phyloP scores from a whole-genome alignment of 2,113 vertebrate genomes.

The Gnathonemus echidnorhynchus region DNA sequence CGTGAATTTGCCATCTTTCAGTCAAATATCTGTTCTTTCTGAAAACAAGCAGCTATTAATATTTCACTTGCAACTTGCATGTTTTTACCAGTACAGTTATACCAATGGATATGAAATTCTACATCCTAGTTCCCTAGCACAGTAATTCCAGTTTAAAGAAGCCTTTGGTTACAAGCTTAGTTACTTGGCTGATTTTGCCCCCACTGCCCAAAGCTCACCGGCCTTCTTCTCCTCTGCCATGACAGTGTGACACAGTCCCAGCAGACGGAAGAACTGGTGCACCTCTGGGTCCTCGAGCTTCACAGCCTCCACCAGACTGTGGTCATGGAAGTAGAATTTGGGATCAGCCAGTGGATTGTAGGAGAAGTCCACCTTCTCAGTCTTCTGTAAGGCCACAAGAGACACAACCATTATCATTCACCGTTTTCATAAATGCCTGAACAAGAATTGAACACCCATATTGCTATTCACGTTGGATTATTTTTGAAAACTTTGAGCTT shows the following conservation, averaged over 20 bases:
- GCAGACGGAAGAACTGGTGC: slow-evolving; percentile 76
- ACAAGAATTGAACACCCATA: neutral
- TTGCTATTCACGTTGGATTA: neutral
- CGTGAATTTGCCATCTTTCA: neutral
- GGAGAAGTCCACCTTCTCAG: slow-evolving; percentile 73
- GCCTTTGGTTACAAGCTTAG: neutral
- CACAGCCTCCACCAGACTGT: slow-evolving; percentile 70
- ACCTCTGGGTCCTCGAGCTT: slow-evolving; percentile 52
- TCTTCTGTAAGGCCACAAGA: slow-evolving; percentile 57
- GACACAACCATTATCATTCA: neutral
- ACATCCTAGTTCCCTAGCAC: neutral
- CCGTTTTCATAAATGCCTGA: neutral
- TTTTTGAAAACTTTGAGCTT: neutral
- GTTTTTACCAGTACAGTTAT: neutral
- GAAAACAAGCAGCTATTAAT: neutral
- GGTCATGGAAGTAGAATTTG: slow-evolving; percentile 83
- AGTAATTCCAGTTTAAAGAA: neutral
- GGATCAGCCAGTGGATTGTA: slow-evolving; percentile 79
- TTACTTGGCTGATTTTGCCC: neutral
- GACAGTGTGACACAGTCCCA: slow-evolving; percentile 88
- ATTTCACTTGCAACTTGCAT: neutral
- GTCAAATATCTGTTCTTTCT: neutral
- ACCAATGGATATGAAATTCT: neutral
- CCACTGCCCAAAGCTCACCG: slow-evolving; percentile 59
- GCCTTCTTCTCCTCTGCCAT: slow-evolving; percentile 84